Evolutionary conservation across 2,888 invertebrate species (phyloP), one percentile per base, ranked within the genome.

Genomic region (Drosophila koepferae): DNA sequence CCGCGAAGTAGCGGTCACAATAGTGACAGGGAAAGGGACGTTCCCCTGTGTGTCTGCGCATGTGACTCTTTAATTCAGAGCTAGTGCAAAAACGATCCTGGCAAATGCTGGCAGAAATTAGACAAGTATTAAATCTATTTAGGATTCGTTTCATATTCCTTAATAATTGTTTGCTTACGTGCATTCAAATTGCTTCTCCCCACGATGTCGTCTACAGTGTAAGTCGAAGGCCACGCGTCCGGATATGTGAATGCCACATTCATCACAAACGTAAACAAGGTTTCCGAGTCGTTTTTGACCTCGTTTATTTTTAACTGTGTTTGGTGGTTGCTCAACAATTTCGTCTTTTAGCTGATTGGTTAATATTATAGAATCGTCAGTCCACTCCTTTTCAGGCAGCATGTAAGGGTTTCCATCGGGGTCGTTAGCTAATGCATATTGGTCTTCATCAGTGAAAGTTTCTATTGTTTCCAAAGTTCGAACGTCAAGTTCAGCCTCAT

Each of bases 21-120:
- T 81, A 80, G 10, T 70, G 81, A 16, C 86, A 86, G 10, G 90
- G 83, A 64, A 83, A 88, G 1, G 90, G 90, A 28, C 89, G 80
- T 43, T 88, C 86, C 1, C 86, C 86, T 0, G 86, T 89, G 61
- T 86, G 86, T n/a, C 66, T 77, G 0, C 89, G 83, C 84, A 81
- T 86, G 55, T 86, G 86, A 3, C 86, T 83, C 56, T 90, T 86
- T 2, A 86, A 51, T 38, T 90, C 90, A 3, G 86, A 83, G 36
- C 80, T 77, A 3, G 90, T 86, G 43, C 83, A 88, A 31, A 88
- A 86, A 0, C 84, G 75, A 34, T 76, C 73, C 34, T 73, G 72
- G 34, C 86, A 86, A 6, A 75, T 56, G 34, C 86, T 86, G 34
- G 2, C 4, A 23, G 36, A 20, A 28, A 56, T 5, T 20, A 9